Evolutionary conservation across 2,888 invertebrate genomes (phyloP).

Genomic region (Tetrapedia diversipes): DNA sequence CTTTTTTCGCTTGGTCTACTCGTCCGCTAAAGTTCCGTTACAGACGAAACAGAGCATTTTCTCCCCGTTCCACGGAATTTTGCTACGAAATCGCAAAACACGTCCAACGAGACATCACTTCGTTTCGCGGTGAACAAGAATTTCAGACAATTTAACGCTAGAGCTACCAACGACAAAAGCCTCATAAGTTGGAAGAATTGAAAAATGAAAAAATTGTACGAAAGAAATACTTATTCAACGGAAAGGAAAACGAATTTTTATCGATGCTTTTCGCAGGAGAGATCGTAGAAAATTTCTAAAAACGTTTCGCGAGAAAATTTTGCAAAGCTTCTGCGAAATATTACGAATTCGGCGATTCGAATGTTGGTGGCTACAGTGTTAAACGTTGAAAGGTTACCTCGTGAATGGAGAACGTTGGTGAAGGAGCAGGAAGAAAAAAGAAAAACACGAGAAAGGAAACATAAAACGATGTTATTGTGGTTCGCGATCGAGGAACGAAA

Average conservation of each 20-base stretch:
- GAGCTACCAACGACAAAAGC: too few species aligned
- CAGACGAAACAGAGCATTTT: not conserved
- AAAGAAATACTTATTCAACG: too few species aligned
- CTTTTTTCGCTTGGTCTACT: not conserved
- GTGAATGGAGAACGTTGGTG: not conserved
- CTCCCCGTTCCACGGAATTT: not conserved
- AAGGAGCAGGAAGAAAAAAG: not conserved
- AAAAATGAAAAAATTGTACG: too few species aligned
- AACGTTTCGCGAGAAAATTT: too few species aligned
- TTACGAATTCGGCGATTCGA: too few species aligned
- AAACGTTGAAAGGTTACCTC: not conserved
- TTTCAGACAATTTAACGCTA: not conserved
- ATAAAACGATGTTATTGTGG: constrained; percentile 9
- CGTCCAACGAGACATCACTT: not conserved
- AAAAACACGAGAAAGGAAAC: not conserved
- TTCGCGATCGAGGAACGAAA: constrained; percentile 53
- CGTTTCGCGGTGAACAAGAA: not conserved
- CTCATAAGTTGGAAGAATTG: too few species aligned
- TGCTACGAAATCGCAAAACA: not conserved
- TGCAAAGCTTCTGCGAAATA: too few species aligned
- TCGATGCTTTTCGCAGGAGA: too few species aligned
- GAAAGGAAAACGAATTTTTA: too few species aligned
- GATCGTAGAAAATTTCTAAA: too few species aligned
- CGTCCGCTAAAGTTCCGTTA: not conserved
- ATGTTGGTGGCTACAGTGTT: too few species aligned